phyloP scores from a whole-genome alignment of 2,797 vertebrate genomes.

The Catostomus latipinnis region DNA sequence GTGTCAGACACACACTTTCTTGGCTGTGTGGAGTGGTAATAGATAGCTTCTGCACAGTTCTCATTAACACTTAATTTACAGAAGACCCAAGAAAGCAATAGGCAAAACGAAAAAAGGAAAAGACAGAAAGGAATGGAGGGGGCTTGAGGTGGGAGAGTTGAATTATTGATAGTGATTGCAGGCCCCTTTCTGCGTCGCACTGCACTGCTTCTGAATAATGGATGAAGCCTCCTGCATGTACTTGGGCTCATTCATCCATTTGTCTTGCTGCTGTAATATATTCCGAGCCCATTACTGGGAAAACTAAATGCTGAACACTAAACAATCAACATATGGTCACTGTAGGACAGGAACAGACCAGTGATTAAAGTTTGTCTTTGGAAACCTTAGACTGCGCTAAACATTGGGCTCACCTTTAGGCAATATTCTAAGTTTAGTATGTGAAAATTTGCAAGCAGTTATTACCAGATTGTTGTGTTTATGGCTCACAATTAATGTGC shows the following conservation, averaged over 20 bases:
- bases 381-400: background rate
- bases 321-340: slow-evolving; percentile 36
- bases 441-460: background rate
- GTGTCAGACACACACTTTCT: background rate
- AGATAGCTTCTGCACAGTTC: background rate
- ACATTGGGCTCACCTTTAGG: slow-evolving; percentile 26
- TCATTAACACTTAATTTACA: slow-evolving; percentile 32
- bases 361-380: slow-evolving; percentile 10
- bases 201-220: slow-evolving; percentile 60
- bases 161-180: slow-evolving; percentile 65
- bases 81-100: slow-evolving; percentile 17
- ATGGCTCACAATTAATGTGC: slow-evolving; percentile 9
- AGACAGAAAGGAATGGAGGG: slow-evolving; percentile 27
- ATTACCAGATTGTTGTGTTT: slow-evolving; percentile 27
- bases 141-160: slow-evolving; percentile 36
- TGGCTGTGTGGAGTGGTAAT: slow-evolving; percentile 9
- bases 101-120: slow-evolving; percentile 23
- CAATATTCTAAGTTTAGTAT: slow-evolving; percentile 14
- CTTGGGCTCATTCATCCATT: slow-evolving; percentile 20
- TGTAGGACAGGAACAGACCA: slow-evolving; percentile 18
- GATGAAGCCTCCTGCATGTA: slow-evolving; percentile 49
- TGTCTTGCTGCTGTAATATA: slow-evolving; percentile 39
- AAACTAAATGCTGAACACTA: slow-evolving; percentile 16
- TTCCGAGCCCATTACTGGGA: slow-evolving; percentile 31
- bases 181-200: slow-evolving; percentile 51